Evolutionary conservation across 2,797 vertebrate genomes (phyloP).

Genomic region (Orestias chungarensis): DNA sequence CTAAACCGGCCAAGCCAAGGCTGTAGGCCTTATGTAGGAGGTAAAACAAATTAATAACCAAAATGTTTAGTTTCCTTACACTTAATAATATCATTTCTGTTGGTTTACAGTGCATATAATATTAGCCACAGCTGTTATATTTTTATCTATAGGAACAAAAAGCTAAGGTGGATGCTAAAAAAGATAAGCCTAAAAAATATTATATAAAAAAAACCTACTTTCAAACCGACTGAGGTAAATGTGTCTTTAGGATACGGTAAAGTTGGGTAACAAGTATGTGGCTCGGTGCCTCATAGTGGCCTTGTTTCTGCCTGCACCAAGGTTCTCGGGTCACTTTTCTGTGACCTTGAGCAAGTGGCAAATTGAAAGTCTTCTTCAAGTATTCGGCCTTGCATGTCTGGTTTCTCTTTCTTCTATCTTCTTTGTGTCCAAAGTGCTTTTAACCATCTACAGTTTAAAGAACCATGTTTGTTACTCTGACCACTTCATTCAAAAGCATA

Average conservation of each 20-base stretch:
- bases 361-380: slow-evolving; percentile 5
- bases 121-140: not conserved
- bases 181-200: too few species aligned
- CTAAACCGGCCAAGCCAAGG: too few species aligned
- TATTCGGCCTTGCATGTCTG: not conserved
- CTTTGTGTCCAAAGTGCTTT: not conserved
- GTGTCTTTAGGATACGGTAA: not conserved
- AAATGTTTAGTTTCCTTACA: not conserved
- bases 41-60: not conserved
- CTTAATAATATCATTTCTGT: not conserved
- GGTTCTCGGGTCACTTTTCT: slow-evolving; percentile 22
- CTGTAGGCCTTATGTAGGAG: too few species aligned
- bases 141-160: not conserved
- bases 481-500: not conserved
- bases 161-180: not conserved
- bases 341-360: slow-evolving; percentile 39
- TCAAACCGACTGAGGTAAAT: not conserved
- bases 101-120: not conserved
- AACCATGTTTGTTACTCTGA: not conserved
- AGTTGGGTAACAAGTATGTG: too few species aligned
- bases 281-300: not conserved
- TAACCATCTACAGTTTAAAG: not conserved
- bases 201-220: too few species aligned
- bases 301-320: slow-evolving; percentile 1
- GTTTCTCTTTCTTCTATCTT: not conserved